Evolutionary conservation across 1,140 invertebrate species (phyloP), one percentile per base, ranked within the genome.

Genomic region (Whitmania pigra): DNA sequence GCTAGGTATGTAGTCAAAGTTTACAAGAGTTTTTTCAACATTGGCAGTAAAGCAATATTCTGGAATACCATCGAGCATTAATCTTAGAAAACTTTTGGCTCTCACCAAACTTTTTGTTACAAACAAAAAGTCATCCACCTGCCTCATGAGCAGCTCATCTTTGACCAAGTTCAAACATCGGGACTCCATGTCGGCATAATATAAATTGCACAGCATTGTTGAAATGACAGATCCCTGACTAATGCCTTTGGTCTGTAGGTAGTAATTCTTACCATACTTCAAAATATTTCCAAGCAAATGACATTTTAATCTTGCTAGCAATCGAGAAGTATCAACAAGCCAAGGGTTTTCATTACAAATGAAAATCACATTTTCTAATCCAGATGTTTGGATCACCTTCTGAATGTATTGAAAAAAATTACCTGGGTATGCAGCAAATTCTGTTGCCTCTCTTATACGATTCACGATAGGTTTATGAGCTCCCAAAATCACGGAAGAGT

Each of bases 261-360:
- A 72, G 31, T 67, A 68, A n/a, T 17, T 53, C 2, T 53, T 53
- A 29, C 43, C 66, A 67, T 43, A 43, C 20, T 55, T 57, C 11
- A 72, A 22, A 40, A 72, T 72, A 54, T 72, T 72, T 13, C 55
- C 71, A 72, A 72, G 54, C 55, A 72, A n/a, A 63, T 72, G 54
- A 36, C 29, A 27, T 27, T 72, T 57, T n/a, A 72, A 29, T 72
- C 36, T 72, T 54, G 55, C 36, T 25, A 72, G 27, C 29, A 72
- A 25, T 40, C 20, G 18, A 31, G 31, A 53, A 13, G 55, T 72
- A 29, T 63, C 57, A n/a, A n/a, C 36, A 18, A 27, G 40, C 9
- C 54, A 27, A 1, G 29, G 53, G 18, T 31, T 60, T 36, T 60
- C 22, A 22, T 13, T 29, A n/a, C 36, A 25, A 68, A 31, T n/a